Base-by-base conservation (phyloP, 1,140 invertebrate genomes). In the Helicorthomorpha holstii region DNA sequence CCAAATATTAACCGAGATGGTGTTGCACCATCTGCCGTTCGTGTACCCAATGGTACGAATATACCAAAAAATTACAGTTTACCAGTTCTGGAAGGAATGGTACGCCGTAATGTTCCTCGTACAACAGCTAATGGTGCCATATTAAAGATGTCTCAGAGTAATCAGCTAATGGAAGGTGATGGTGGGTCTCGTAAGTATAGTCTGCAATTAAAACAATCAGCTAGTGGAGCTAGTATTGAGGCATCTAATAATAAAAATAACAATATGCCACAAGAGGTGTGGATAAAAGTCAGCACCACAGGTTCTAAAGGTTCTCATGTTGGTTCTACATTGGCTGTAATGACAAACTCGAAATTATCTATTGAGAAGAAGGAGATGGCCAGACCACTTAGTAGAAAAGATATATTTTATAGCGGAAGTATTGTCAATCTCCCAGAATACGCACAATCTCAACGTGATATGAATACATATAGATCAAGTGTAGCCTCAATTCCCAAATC, bases 341-440 rank as follows among this genome's bases (percentile, higher is more conserved):
- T 45, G 12, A 22, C 51, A 27, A 58, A 43, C 54, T 50, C 29
- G 58, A 53, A 12, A 48, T 22, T 19, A 23, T 46, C 44, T 19
- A 10, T 19, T 7, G 51, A 52, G 3, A 25, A 22, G 23, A 41
- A 64, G 47, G 71, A 72, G 48, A 64, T 93, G 69, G 81, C 93
- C 19, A 77, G 92, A 19, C 94, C 94, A 1, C 69, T 98, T 65
- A 94, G 91, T 3, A 74, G 91, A 43, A 95, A 95, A 68, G 94
- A 98, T 68, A 95, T 98, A 57, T 98, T 98, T 71, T 98, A 98
- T 71, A 90, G 91, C 14, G 93, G 94, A 24, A 92, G 87, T 25
- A 82, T 96, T 4, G 73, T 83, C 26, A 85, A 94, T 69, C 72
- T 96, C 48, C 87, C 85, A 0, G 85, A 94, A 68, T 95, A 83